Evolutionary conservation across 2,888 invertebrate species (phyloP).

Genomic region (Hypsopygia costalis): DNA sequence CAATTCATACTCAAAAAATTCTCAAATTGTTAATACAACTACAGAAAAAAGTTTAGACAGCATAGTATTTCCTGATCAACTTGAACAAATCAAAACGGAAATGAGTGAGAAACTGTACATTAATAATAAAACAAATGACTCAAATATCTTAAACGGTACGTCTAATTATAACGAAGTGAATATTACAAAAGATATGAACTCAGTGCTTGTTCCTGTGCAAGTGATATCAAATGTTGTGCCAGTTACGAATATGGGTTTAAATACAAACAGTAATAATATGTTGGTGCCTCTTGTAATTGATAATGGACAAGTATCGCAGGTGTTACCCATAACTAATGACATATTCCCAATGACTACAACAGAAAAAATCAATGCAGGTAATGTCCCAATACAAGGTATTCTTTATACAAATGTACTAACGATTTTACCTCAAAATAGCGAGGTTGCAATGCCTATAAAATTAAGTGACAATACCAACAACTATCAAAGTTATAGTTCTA

Average conservation of each 20-base stretch:
- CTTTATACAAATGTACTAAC: neutral
- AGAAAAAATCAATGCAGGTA: neutral
- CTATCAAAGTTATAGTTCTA: too few relatives aligned
- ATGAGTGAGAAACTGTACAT: neutral
- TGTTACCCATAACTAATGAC: slow-evolving; percentile 1
- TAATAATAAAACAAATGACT: neutral
- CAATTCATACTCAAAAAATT: too few relatives aligned
- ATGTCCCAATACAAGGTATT: neutral
- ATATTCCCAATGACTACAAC: slow-evolving; percentile 1
- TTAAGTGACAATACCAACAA: neutral
- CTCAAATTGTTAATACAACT: too few relatives aligned
- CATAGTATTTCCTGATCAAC: slow-evolving; percentile 9
- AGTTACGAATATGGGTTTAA: neutral
- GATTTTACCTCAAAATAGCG: neutral
- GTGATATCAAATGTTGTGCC: neutral
- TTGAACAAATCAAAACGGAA: neutral
- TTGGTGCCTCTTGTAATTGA: neutral
- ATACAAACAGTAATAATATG: neutral
- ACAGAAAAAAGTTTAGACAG: neutral
- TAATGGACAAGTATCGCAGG: neutral
- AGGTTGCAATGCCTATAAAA: neutral
- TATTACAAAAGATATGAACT: neutral
- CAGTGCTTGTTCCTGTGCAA: neutral
- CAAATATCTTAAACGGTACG: too few relatives aligned
- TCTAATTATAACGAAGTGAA: neutral